Percentiles rank a stretch among this genome's conserved stretches.
phyloP scores from a whole-genome alignment of 2,888 invertebrate species.

The Stegophylla sp. region DNA sequence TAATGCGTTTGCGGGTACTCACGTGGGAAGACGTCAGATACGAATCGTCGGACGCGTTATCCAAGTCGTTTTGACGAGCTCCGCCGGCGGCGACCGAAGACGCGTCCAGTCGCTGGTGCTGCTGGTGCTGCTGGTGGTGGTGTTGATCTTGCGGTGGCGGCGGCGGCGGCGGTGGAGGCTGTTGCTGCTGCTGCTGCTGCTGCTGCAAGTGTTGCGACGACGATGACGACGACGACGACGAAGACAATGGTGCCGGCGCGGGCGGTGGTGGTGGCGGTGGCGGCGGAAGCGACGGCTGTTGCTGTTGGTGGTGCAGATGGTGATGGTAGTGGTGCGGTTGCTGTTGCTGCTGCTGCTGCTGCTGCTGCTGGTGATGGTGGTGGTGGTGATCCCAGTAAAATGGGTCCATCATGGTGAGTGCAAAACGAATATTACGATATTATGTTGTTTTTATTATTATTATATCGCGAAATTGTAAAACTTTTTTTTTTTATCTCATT shows the following conservation, averaged over 20 bases:
- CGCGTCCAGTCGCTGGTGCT: neutral
- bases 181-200: neutral
- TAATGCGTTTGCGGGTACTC: too few relatives aligned
- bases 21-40: conserved; percentile 53
- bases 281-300: neutral
- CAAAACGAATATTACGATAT: neutral
- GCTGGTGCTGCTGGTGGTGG: neutral
- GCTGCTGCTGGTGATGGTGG: conserved; percentile 4
- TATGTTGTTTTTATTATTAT: too few relatives aligned
- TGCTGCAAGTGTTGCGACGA: neutral
- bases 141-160: too few relatives aligned
- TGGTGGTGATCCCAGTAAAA: conserved; percentile 53
- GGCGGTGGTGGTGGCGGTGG: neutral
- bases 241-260: neutral
- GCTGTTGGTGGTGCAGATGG: neutral
- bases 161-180: too few relatives aligned
- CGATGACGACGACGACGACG: too few relatives aligned
- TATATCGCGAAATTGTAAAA: too few relatives aligned
- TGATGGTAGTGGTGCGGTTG: conserved; percentile 14
- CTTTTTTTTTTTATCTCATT: too few relatives aligned
- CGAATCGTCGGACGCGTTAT: conserved; percentile 52
- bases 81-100: neutral
- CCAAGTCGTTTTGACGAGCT: conserved; percentile 26
- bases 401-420: conserved; percentile 34
- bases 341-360: neutral